These are phyloP conservation scores for Toxonevra muliebris DNA, from an alignment of 2,888 invertebrate genomes.

Conservation along the genomic window DNA sequence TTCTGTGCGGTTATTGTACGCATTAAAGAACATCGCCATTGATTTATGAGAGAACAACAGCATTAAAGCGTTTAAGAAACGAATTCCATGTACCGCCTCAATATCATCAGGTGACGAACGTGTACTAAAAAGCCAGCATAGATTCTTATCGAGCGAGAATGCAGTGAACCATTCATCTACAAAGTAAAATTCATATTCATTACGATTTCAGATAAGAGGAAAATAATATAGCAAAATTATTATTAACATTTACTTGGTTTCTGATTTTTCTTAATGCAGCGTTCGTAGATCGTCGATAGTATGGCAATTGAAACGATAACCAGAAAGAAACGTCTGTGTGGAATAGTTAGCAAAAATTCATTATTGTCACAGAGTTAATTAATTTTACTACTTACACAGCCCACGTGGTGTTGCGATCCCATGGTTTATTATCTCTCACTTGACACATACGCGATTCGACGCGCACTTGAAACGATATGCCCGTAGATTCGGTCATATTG, in stretches of 20 bases:
- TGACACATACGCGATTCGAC: constrained; percentile 74
- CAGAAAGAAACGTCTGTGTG: constrained; percentile 65
- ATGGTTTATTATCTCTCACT: constrained; percentile 59
- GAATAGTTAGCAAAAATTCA: not conserved
- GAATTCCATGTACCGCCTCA: constrained; percentile 72
- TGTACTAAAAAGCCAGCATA: constrained; percentile 67
- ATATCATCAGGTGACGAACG: constrained; percentile 69
- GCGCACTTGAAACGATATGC: constrained; percentile 69
- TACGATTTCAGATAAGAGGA: not conserved
- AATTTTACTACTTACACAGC: constrained; percentile 64
- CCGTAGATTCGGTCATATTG: constrained; percentile 67
- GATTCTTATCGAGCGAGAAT: constrained; percentile 73
- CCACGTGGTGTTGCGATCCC: constrained; percentile 66
- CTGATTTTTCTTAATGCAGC: constrained; percentile 47
- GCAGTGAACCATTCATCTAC: constrained; percentile 68
- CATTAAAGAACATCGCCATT: constrained; percentile 76
- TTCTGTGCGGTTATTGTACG: constrained; percentile 73
- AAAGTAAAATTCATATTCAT: constrained; percentile 35
- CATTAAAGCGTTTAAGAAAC: constrained; percentile 73
- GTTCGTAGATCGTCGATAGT: constrained; percentile 61
- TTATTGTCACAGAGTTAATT: not conserved
- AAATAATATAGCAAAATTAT: constrained; percentile 20
- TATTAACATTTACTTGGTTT: constrained; percentile 59
- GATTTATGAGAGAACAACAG: constrained; percentile 74
- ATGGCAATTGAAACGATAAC: constrained; percentile 61